Evolutionary conservation across 23 tunicate genomes (phyloP).

Genomic region (Trididemnum clinides): DNA sequence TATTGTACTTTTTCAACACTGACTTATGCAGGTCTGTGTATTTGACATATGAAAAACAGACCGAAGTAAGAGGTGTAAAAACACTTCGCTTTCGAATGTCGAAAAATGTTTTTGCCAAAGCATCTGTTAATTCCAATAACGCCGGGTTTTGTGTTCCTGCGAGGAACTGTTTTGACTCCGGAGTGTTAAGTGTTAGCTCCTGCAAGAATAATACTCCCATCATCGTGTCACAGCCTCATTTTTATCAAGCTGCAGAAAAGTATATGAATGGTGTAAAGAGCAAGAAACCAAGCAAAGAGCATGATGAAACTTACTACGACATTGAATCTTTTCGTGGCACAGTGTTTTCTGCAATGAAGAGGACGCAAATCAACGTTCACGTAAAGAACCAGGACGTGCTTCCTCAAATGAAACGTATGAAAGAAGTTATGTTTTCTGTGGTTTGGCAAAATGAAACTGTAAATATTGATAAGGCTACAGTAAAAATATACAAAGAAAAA

Average conservation of each 20-base stretch:
- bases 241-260: constrained; percentile 68
- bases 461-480: constrained; percentile 22
- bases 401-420: constrained; percentile 31
- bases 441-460: constrained; percentile 72
- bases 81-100: constrained; percentile 70
- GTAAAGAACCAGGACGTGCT: constrained; percentile 12
- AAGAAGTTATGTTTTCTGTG: constrained; percentile 45
- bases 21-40: constrained; percentile 84
- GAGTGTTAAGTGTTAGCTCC: constrained; percentile 67
- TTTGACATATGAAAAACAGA: constrained; percentile 43
- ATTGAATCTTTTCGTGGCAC: constrained; percentile 82
- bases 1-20: constrained; percentile 66
- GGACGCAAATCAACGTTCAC: constrained; percentile 53
- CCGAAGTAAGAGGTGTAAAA: constrained; percentile 51
- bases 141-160: constrained; percentile 85
- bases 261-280: constrained; percentile 72
- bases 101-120: constrained; percentile 57
- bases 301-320: constrained; percentile 70
- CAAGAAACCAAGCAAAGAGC: constrained; percentile 50
- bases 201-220: constrained; percentile 89
- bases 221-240: constrained; percentile 76
- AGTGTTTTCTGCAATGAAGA: constrained; percentile 60
- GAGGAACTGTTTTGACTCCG: constrained; percentile 67
- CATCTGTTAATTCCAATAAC: constrained; percentile 59
- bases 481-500: constrained; percentile 48